A percentile compares a stretch with the other conserved stretches of the same genome.
Evolutionary conservation across 2,797 vertebrate genomes (phyloP).

Genomic region (Clarias pachynema): DNA sequence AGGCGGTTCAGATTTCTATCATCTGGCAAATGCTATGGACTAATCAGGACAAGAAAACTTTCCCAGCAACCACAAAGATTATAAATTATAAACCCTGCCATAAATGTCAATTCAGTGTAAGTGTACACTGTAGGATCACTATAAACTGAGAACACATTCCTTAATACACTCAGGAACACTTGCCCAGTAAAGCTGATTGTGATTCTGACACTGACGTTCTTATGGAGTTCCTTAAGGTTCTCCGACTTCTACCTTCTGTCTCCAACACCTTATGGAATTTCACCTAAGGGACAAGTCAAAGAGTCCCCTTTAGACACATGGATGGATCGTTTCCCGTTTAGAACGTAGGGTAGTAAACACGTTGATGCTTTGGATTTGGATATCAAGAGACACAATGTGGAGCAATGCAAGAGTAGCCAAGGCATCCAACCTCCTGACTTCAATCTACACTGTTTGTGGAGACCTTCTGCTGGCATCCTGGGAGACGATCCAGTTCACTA

Average conservation of each 20-base stretch:
- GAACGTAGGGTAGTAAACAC: constrained; percentile 41
- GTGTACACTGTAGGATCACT: too few relatives aligned
- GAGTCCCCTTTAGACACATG: background rate
- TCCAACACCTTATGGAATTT: background rate
- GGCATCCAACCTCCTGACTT: background rate
- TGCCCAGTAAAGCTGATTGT: too few relatives aligned
- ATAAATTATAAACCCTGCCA: too few relatives aligned
- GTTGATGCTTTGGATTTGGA: constrained; percentile 52
- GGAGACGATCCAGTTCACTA: constrained; percentile 15
- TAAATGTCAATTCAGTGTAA: too few relatives aligned
- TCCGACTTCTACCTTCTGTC: background rate
- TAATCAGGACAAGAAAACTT: too few relatives aligned
- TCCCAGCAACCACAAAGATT: too few relatives aligned
- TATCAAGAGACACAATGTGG: background rate
- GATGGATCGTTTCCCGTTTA: too few relatives aligned
- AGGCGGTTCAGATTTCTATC: too few relatives aligned
- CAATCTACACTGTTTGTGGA: background rate
- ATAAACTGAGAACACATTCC: too few relatives aligned
- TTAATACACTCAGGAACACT: too few relatives aligned
- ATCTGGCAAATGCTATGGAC: too few relatives aligned
- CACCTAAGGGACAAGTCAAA: background rate
- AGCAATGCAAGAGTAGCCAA: background rate
- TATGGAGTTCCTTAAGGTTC: background rate
- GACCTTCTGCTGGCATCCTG: background rate
- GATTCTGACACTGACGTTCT: too few relatives aligned